Base-by-base conservation (phyloP, 2,888 invertebrate genomes). In the Julus scandinavius region DNA sequence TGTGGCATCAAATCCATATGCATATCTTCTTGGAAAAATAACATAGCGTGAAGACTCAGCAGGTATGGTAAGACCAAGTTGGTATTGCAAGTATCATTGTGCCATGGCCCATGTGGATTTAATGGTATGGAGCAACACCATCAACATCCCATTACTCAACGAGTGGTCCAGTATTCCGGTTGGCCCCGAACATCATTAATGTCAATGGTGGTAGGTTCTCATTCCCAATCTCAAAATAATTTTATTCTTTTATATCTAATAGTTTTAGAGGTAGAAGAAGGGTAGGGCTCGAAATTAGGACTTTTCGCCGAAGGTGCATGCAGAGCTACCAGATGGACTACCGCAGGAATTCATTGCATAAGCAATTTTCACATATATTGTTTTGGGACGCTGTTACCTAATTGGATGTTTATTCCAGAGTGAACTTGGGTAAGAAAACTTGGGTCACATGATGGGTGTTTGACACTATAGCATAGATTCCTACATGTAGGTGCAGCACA, bases 111-210 rank as follows among this genome's bases (percentile, higher is more conserved):
- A 72, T 72, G 72, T 72, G 72, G 72, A 72, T 72, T 72, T 72
- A 72, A 72, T 72, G 72, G 72, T 72, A 72, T 29, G 72, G 29
- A 63, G 72, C 72, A 72, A 29, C 72, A 72, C 72, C 72, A 72
- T 72, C 72, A 72, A 72, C 72, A 72, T 72, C 72, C 20, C 72
- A 72, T 72, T 72, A 72, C 72, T 72, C 72, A 72, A 72, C 72
- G 72, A 72, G 72, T 11, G 72, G 72, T 72, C 72, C 72, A 72
- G 29, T 72, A 9, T 72, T 72, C 72, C 72, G 20, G 72, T 72
- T 72, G 72, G 72, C 72, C 29, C 29, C 6, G 72, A 29, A 29
- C 29, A 20, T 29, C 72, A 29, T 72, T 72, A 72, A 72, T 72
- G 72, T 72, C 72, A 72, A 72, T 20, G 72, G 7, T 72, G 72